Base-by-base conservation (phyloP, 2,113 vertebrate genomes). In the Sinocyclocheilus rhinocerous region DNA sequence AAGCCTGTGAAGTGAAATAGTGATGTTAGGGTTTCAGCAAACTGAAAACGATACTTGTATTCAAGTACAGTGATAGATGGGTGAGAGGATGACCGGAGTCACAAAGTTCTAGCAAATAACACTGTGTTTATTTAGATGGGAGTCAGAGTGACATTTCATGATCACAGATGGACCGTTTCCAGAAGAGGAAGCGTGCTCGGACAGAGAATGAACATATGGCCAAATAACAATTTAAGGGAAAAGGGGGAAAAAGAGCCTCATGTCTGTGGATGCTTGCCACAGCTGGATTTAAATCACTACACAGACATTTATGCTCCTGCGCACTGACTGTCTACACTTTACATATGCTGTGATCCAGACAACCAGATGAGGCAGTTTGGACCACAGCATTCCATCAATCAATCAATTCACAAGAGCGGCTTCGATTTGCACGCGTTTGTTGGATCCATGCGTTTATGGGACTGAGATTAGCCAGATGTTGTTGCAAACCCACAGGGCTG, bases 221-320 rank as follows among this genome's bases (percentile, higher is more conserved):
- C 10, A 26, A 57, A 59, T 59, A 52, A 39, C 72, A 83, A 79
- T 29, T 76, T 86, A 50, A 29, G 83, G 88, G 83, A 89, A 87
- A 87, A 85, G 76, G 67, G 86, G 67, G 86, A 79, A 83, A 84
- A 20, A 24, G 36, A 52, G 39, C 26, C 52, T n/a, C 9, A 26
- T 13, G 61, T 48, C 2, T 59, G 65, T 22, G 50, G 61, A 45
- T 36, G 18, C 69, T 80, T 3, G 0, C 29, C 70, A 83, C 81
- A 69, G 15, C 72, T 78, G 80, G 59, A 45, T 69, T 76, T 69
- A 55, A 16, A 83, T 83, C 16, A 83, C 65, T 36, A 50, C 24
- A 33, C 16, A 55, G 45, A 83, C 45, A 26, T 15, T 81, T 48
- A 63, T 81, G 61, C 39, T 65, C 9, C 13, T 6, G 4, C 48